Conservation (phyloP, 2,888 invertebrate species). For the Oxyteleia sp. region DNA sequence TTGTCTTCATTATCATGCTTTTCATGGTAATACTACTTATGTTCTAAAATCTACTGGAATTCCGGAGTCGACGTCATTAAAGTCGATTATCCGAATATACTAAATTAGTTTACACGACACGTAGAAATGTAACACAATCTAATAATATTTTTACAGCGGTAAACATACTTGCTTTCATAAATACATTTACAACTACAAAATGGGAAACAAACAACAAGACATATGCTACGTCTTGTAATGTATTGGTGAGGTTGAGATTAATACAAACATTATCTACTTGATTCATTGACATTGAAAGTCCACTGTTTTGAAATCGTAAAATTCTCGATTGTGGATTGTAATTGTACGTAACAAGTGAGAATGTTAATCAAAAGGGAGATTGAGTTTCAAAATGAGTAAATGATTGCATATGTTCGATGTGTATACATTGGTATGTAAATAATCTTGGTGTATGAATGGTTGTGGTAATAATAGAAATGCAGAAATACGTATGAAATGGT, state of each 20-base stretch:
- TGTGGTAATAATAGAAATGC: not conserved
- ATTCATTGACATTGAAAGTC: constrained; percentile 56
- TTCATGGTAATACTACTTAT: constrained; percentile 13
- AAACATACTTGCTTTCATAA: constrained; percentile 6
- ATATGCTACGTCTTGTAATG: constrained; percentile 30
- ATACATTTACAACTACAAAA: constrained; percentile 10
- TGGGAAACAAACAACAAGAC: constrained; percentile 26
- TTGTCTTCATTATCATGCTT: constrained; percentile 51
- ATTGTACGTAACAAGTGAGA: too few species aligned
- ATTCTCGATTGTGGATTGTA: not conserved
- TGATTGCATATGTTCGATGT: constrained; percentile 10
- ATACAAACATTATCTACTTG: constrained; percentile 47
- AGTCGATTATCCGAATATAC: constrained; percentile 53
- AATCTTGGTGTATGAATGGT: constrained; percentile 5
- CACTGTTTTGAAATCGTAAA: constrained; percentile 63
- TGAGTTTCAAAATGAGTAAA: constrained; percentile 12
- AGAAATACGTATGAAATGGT: constrained; percentile 28
- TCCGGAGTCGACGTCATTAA: constrained; percentile 44
- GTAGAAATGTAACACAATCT: constrained; percentile 26
- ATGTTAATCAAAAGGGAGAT: too few species aligned
- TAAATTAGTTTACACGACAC: constrained; percentile 49
- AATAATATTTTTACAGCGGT: constrained; percentile 33
- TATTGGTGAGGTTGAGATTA: constrained; percentile 21
- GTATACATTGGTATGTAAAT: constrained; percentile 1
- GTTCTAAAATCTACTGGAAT: constrained; percentile 21